Evolutionary conservation across 2,113 vertebrate species (phyloP).

Genomic region (Sylvietta virens): DNA sequence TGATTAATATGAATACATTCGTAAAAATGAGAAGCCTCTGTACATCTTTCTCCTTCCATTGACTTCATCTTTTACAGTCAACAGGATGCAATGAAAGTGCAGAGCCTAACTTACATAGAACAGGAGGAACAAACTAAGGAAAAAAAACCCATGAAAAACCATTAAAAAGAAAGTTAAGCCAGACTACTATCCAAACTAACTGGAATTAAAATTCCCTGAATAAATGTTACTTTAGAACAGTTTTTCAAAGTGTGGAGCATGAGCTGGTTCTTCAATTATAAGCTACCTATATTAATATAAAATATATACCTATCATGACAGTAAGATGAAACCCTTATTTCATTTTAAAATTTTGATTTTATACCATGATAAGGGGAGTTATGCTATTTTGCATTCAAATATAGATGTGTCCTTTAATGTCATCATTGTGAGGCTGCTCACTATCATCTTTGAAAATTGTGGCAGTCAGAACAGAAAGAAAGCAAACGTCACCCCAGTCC

Average conservation of each 20-base stretch:
- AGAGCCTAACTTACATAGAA: background rate
- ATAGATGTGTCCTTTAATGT: background rate
- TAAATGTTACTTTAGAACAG: background rate
- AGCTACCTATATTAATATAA: background rate
- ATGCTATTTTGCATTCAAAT: background rate
- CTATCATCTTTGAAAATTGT: background rate
- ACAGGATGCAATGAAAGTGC: background rate
- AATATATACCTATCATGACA: background rate
- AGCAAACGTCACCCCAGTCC: background rate
- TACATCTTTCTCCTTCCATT: background rate
- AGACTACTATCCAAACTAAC: background rate
- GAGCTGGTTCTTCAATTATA: background rate
- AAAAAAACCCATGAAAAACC: background rate
- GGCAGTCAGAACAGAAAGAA: background rate
- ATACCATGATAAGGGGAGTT: background rate
- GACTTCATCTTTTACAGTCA: background rate
- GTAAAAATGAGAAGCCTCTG: background rate
- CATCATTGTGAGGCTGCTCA: background rate
- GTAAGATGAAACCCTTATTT: background rate
- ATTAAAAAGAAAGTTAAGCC: background rate
- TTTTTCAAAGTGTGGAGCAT: background rate
- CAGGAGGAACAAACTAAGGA: background rate
- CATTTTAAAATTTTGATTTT: background rate
- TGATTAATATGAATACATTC: background rate
- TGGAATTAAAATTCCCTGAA: background rate